Conservation (phyloP, 1,140 invertebrate genomes). For the Drosophila azteca region DNA sequence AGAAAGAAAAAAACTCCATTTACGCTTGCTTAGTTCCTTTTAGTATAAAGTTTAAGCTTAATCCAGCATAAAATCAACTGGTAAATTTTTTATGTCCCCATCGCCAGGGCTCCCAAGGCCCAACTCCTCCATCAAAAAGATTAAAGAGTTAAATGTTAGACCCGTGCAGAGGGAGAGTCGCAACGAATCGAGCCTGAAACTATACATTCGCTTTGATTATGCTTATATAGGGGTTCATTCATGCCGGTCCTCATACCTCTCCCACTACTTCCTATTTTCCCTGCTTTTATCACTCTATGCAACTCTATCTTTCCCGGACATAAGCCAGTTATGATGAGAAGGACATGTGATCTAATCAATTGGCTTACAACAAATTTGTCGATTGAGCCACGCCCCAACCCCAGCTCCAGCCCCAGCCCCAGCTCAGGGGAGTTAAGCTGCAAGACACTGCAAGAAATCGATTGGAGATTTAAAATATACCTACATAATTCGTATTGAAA, state of each 20-base stretch:
- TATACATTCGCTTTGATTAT: slow-evolving; percentile 59
- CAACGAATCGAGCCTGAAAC: slow-evolving; percentile 43
- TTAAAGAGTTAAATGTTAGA: slow-evolving; percentile 78
- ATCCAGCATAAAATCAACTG: slow-evolving; percentile 83
- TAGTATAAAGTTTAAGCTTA: slow-evolving; percentile 82
- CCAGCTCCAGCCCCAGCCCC: not conserved
- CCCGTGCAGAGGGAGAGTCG: slow-evolving; percentile 30
- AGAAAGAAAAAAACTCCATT: slow-evolving; percentile 62
- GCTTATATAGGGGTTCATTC: slow-evolving; percentile 46
- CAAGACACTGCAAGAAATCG: not conserved
- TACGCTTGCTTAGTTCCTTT: slow-evolving; percentile 82
- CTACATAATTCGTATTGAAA: no score
- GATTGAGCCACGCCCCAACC: slow-evolving; percentile 1
- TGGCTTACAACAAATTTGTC: slow-evolving; percentile 61
- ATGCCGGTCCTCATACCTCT: slow-evolving; percentile 5
- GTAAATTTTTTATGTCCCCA: slow-evolving; percentile 79
- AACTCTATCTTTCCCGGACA: slow-evolving; percentile 2
- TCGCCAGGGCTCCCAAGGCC: slow-evolving; percentile 1
- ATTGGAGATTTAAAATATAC: no score
- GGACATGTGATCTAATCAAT: slow-evolving; percentile 61
- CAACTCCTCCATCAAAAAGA: slow-evolving; percentile 49
- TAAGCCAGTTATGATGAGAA: slow-evolving; percentile 51
- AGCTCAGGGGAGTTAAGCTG: not conserved
- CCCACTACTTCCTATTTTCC: not conserved
- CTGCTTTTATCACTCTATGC: slow-evolving; percentile 23